A percentile compares a stretch with the other conserved stretches of the same genome.
phyloP scores from a whole-genome alignment of 2,888 invertebrate genomes.

The Hirudinaria manillensis region DNA sequence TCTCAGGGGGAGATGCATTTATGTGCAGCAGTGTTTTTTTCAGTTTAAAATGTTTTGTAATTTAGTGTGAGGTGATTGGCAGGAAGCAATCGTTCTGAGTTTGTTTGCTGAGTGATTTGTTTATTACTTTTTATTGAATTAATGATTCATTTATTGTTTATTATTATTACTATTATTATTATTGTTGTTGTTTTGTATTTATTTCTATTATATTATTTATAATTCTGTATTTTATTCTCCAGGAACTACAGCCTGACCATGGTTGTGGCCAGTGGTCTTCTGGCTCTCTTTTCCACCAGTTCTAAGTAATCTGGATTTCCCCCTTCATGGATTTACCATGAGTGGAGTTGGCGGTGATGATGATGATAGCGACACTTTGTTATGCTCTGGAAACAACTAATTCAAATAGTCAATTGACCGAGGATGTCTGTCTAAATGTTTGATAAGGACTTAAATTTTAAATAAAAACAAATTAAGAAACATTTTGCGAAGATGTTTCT shows the following conservation, averaged over 20 bases:
- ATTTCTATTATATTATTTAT: neutral
- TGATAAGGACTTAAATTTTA: no score
- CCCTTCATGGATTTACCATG: neutral
- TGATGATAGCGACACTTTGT: neutral
- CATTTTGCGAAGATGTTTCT: no score
- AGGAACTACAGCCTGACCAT: slow-evolving; percentile 85
- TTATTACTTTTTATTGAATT: neutral
- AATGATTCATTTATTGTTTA: neutral
- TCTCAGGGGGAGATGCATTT: no score
- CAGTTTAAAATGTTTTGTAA: no score
- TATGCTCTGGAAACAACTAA: no score
- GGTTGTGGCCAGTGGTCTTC: slow-evolving; percentile 76
- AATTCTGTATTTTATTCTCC: slow-evolving; percentile 16
- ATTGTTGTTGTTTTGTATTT: neutral
- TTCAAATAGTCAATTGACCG: no score
- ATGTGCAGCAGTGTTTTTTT: no score
- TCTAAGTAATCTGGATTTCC: slow-evolving; percentile 15
- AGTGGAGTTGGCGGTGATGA: neutral
- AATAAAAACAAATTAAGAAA: no score
- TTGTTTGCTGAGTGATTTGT: neutral
- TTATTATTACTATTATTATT: slow-evolving; percentile 17
- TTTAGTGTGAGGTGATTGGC: no score
- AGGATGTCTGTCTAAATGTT: no score
- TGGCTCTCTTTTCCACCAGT: slow-evolving; percentile 87
- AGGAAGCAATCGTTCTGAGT: no score